Evolutionary conservation across 2,888 invertebrate species (phyloP), one percentile per base, ranked within the genome.

Genomic region (Drosophila falleni): DNA sequence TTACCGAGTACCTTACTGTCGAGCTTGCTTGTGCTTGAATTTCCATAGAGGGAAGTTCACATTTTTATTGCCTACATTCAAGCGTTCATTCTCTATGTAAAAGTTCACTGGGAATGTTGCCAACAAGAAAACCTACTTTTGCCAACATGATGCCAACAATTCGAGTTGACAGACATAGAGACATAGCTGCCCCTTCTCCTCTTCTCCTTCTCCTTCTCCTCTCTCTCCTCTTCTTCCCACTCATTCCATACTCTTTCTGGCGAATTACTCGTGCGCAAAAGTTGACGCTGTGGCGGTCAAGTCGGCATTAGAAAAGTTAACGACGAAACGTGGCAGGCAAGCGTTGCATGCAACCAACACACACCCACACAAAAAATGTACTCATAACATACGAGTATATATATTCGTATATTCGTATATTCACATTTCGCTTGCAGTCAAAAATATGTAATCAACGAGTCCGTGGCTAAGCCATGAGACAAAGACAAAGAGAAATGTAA

Each of bases 51-150:
- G 42, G 61, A 15, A 50, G 11, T 19, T 71, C 61, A 62, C 71
- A 79, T 79, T 78, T 58, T 78, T 71, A 78, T 78, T 79, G 75
- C 79, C 77, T 51, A 66, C 71, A 60, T 59, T 53, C 29, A 3
- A 8, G 29, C 47, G 16, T 16, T 11, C 31, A 33, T 0, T 47
- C 37, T 75, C 29, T 47, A 46, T 55, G 46, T 42, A 51, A 41
- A 71, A 71, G 63, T 68, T 70, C 67, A 53, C 42, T 78, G 66
- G 47, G 66, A 54, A 33, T 63, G 55, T 46, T 79, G 78, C 70
- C 79, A 79, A 81, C 81, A 82, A 79, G 81, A 79, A 82, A 82
- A 74, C 69, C 71, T 72, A 82, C 80, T 81, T 80, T 82, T 72
- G 46, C 71, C 64, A 81, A 80, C 79, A 80, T 70, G 68, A 73